Evolutionary conservation across 2,888 invertebrate species (phyloP).

Genomic region (Microplitis deprimator): DNA sequence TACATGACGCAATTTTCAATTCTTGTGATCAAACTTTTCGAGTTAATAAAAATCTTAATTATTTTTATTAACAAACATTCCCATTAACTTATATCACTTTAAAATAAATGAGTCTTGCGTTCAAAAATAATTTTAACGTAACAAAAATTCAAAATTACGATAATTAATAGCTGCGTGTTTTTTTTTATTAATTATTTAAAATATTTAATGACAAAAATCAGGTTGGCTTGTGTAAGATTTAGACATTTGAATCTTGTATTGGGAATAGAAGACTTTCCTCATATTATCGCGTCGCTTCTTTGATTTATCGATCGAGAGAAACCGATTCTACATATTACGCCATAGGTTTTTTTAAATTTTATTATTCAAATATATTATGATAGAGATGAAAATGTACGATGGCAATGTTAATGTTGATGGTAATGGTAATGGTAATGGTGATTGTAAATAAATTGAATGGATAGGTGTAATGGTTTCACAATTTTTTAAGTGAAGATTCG

Average conservation of each 20-base stretch:
- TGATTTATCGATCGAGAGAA: neutral
- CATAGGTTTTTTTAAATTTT: neutral
- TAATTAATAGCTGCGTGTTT: no score
- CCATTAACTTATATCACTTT: no score
- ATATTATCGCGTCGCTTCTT: neutral
- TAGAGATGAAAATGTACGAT: neutral
- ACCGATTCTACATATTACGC: neutral
- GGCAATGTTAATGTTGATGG: neutral
- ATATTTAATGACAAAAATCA: neutral
- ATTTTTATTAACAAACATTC: no score
- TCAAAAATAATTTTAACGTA: no score
- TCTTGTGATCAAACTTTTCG: no score
- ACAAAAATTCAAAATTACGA: no score
- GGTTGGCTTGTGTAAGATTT: neutral
- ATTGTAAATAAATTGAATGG: neutral
- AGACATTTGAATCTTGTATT: neutral
- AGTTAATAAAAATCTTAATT: no score
- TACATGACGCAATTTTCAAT: no score
- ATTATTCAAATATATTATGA: neutral
- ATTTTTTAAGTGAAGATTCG: neutral
- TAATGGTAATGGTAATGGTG: no score
- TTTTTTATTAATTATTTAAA: no score
- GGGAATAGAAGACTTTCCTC: neutral
- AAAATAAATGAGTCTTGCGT: no score
- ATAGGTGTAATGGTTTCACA: conserved; percentile 8